A percentile compares a stretch with the other conserved stretches of the same genome.
Conservation (phyloP, 2,113 vertebrate genomes). For the Narcine bancroftii region DNA sequence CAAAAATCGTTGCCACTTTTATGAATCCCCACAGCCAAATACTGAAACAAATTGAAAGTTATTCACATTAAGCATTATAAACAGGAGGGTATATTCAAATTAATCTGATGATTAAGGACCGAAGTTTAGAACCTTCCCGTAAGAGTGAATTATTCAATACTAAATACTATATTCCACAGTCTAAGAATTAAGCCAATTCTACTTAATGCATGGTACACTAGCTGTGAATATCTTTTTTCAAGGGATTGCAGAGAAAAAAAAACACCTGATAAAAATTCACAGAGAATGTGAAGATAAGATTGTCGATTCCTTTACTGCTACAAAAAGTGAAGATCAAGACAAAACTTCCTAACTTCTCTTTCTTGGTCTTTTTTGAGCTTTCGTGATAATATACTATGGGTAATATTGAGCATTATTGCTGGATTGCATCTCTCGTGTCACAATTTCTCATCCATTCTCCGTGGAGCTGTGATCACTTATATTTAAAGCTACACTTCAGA, state of each 20-base stretch:
- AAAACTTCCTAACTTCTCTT: background rate
- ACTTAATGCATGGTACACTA: slow-evolving; percentile 5
- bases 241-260: background rate
- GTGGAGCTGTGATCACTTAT: background rate
- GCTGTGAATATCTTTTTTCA: slow-evolving; percentile 5
- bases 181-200: background rate
- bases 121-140: background rate
- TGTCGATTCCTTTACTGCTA: background rate
- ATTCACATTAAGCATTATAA: background rate
- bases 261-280: slow-evolving; percentile 19
- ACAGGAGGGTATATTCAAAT: background rate
- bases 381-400: background rate
- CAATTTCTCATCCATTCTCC: background rate
- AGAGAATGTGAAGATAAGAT: background rate
- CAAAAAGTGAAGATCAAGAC: background rate
- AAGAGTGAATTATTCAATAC: slow-evolving; percentile 1
- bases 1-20: background rate
- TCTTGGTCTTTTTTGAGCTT: background rate
- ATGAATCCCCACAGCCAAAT: background rate
- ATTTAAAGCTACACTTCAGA: slow-evolving; percentile 11
- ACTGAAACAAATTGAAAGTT: background rate
- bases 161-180: background rate
- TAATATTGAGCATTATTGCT: background rate
- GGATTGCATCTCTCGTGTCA: background rate
- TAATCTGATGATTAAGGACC: background rate